Base-by-base conservation (phyloP, 2,888 invertebrate genomes). In the Pyrocoelia pectoralis region DNA sequence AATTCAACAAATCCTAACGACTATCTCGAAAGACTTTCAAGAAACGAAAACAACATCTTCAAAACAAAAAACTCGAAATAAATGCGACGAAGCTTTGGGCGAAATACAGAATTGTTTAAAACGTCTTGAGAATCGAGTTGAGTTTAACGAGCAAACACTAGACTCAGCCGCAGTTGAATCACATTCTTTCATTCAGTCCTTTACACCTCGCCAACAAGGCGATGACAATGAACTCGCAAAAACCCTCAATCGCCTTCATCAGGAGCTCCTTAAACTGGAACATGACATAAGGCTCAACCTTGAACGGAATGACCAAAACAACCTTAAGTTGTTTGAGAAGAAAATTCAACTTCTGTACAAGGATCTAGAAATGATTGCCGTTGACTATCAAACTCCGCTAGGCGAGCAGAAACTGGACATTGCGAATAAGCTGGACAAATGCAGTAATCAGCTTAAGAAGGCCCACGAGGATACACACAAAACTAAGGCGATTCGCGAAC, bases 101-200 rank as follows among this genome's bases (percentile, higher is more conserved):
- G 67, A 68, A 15, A 58, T 67, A 8, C 56, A 61, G 28, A 54
- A 63, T 19, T 50, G 65, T 13, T 49, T 68, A 12, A 43, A 61
- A 15, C 53, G 54, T 10, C 43, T 68, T 1, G 68, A 68, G 58
- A 58, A 55, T 6, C 53, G 52, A 9, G 67, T 67, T 2, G 57
- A 54, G 52, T 54, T 41, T n/a, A 68, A 65, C 60, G 51, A 51
- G 13, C 15, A 53, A 40, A 56, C 60, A 28, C 58, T 73, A 12
- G 73, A 74, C 62, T 56, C 66, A 15, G 70, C 68, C 9, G 72
- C 73, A 6, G 68, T 72, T 5, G 73, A 73, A 54, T 72, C 73
- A 9, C 66, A 68, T 54, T 72, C 72, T 1, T 73, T 73, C 40
- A 70, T 73, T 3, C 62, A 65, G 13, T 14, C 46, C 10, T 46